Evolutionary conservation across 30 jellyfish, hydroid and myxozoan genomes (phyloP), one percentile per base, ranked within the genome.

Genomic region (Morbakka virulenta): DNA sequence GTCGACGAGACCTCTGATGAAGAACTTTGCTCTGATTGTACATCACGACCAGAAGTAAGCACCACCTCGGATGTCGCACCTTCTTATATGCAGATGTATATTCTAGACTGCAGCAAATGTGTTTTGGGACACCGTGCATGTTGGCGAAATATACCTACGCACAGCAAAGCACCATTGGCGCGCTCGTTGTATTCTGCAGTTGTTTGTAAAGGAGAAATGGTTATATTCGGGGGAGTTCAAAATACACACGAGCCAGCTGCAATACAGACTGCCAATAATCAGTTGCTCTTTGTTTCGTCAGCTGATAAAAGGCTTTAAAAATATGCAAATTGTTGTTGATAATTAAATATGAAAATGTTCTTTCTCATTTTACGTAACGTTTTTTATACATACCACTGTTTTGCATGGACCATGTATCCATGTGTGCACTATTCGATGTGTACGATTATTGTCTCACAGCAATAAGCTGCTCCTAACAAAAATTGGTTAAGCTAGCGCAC

Each of bases 191-290:
- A 66, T 70, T 62, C 96, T 2, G 88, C 72, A 0, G 66, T 41
- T 13, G 63, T 74, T 25, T 96, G 95, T 0, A 77, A 78, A 51
- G 89, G 80, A 12, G 98, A 92, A 71, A 34, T 92, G 26, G 21
- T 92, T n/a, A 48, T 92, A 1, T 92, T 92, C 74, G 98, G 98
- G 28, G 98, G 98, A 3, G 69, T 86, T 1, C 67, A 21, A 22
- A 86, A 86, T 66, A 77, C 72, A 72, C 82, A 83, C 24, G 49
- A 41, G 41, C 71, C 9, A 6, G 57, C 9, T 41, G 57, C 57
- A 41, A 41, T 41, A 41, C 57, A 41, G 57, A 41, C 57, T 41
- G 57, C 57, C 9, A 41, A 41, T 17, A 41, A 41, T 17, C 9
- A 17, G 9, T 17, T 41, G 57, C 13, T 41, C 17, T 41, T 41